Conservation (phyloP, 1,140 invertebrate species). For the Phortica variegata region DNA sequence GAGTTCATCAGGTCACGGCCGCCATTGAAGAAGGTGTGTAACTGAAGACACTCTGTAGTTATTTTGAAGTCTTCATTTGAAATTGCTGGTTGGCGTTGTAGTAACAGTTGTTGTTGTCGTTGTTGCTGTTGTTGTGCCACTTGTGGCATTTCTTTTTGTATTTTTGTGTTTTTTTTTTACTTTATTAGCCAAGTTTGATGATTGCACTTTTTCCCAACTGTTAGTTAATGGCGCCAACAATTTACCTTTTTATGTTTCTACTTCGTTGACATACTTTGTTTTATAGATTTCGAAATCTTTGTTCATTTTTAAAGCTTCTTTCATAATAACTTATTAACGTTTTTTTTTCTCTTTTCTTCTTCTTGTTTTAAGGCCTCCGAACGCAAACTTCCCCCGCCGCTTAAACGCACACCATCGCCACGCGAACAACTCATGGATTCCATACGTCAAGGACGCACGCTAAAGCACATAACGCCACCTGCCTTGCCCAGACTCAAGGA, state of each 20-base stretch:
- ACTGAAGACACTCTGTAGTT: no score
- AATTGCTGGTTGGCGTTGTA: no score
- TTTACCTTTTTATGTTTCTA: no score
- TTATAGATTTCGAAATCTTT: no score
- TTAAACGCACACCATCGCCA: conserved; percentile 70
- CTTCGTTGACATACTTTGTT: no score
- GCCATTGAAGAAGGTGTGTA: conserved; percentile 83
- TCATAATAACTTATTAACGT: no score
- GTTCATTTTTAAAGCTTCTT: neutral
- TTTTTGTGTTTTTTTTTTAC: neutral
- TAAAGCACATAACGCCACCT: conserved; percentile 62
- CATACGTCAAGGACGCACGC: conserved; percentile 75
- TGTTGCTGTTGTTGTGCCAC: conserved; percentile 3
- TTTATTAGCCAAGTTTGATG: neutral
- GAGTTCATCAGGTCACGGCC: conserved; percentile 95
- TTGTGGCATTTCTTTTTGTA: no score
- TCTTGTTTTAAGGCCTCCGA: conserved; percentile 72
- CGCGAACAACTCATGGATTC: conserved; percentile 86
- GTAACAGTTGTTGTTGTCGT: neutral
- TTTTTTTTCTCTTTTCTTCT: neutral
- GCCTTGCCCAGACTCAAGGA: conserved; percentile 34
- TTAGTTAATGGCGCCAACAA: no score
- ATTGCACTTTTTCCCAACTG: conserved; percentile 1
- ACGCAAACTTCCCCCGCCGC: conserved; percentile 77
- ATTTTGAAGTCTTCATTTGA: no score